Base-by-base conservation (phyloP, 2,888 invertebrate species). In the Microlaimidae sp. region DNA sequence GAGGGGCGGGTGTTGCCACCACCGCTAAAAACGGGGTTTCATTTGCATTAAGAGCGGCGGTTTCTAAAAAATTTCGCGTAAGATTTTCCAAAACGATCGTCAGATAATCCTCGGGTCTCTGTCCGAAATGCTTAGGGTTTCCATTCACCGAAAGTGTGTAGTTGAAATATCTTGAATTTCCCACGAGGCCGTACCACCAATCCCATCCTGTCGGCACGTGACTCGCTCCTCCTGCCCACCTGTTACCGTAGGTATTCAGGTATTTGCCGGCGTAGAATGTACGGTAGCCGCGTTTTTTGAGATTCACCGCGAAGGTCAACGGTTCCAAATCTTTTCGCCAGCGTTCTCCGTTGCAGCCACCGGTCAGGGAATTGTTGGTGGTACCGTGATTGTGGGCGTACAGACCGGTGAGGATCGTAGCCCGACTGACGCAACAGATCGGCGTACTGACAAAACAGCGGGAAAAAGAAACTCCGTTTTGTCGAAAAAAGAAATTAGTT, bases 351-450 rank as follows among this genome's bases (percentile, higher is more conserved):
- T 81, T 81, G 71, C 89, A 90, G 55, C 83, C 83, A 0, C 88
- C 89, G 17, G 10, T 13, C 21, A 53, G n/a, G 3, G 32, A 50
- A 58, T 92, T 92, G 77, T 93, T 93, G 10, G 92, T 92, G 55
- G 89, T 88, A 69, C 86, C 82, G 75, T 95, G 95, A 75, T 95
- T 95, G 76, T 95, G 95, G 26, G 89, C 87, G 74, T 93, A 78
- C 62, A 85, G 81, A 49, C 92, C 92, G 1, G 93, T 92, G 59
- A 95, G 76, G 64, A 95, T 75, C 5, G 90, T 88, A 58, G 89
- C 85, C 70, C 93, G 79, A 40, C 90, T 90, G 1, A 95, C 95
- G 70, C 95, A 95, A 70, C 95, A 95, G 89, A 95, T 93, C n/a
- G 93, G 93, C 13, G 93, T 93, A 24, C 90, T 88, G 26, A 90